Base-by-base conservation (phyloP, 1,140 invertebrate species). In the Brachionus koreanus region DNA sequence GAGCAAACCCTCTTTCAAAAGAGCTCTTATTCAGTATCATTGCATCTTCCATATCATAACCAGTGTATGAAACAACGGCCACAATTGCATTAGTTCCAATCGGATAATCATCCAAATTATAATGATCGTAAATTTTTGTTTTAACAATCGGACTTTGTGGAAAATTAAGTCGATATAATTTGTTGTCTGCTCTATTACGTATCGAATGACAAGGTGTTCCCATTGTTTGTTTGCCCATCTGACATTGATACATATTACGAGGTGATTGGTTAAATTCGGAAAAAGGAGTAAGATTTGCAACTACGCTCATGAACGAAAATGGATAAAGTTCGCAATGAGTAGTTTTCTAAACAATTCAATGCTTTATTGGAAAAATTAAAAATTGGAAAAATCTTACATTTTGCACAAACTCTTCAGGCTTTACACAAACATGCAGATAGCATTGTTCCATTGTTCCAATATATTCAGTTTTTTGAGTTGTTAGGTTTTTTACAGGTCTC, bases 1-100 rank as follows among this genome's bases (percentile, higher is more conserved):
- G 93, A 4, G 92, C 95, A 86, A 99, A 95, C 1, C 98, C 98
- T 84, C 97, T 89, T 85, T 99, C 95, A 86, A 93, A 92, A 0
- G 96, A 92, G 0, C 92, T 90, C 89, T 98, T 98, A 87, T 98
- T 99, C 23, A 99, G 94, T 39, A 98, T 94, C 95, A 99, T 98
- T 3, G 97, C 97, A 88, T 99, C 97, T 91, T 99, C 97, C 97
- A 99, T 99, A 86, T 99, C 97, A 87, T 98, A 99, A 19, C 97
- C 97, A 0, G 97, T 98, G 85, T 99, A 98, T 9, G 97, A 98
- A 84, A 98, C 94, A 65, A 99, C 97, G 74, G 98, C 98, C 6
- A 99, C 94, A 84, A 98, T 93, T 3, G 97, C 97, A 89, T 99
- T 99, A 0, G 94, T 98, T 35, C 97, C 98, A 89, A 95, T 92